Evolutionary conservation across 2,888 invertebrate genomes (phyloP).

Genomic region (Drosophila diplacantha): DNA sequence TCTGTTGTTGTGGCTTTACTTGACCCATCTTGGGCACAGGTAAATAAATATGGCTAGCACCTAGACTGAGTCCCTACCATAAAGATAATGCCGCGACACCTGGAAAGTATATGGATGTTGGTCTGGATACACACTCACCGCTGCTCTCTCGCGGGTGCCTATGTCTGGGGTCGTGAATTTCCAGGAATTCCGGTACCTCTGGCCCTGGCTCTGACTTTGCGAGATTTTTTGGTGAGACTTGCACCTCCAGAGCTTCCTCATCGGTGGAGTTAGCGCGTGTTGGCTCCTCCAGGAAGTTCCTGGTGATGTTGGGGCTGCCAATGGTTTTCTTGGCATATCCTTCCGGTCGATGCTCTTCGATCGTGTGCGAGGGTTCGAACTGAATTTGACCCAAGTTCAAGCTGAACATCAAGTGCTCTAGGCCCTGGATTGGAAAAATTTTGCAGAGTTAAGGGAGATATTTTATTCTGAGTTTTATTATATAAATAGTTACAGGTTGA

Average conservation of each 20-base stretch:
- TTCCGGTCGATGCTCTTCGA: slow-evolving; percentile 74
- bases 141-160: slow-evolving; percentile 76
- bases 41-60: slow-evolving; percentile 9
- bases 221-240: slow-evolving; percentile 34
- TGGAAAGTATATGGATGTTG: too few relatives aligned
- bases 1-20: slow-evolving; percentile 21
- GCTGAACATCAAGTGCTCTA: slow-evolving; percentile 83
- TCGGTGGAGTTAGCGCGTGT: slow-evolving; percentile 37
- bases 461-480: not conserved
- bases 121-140: slow-evolving; percentile 67
- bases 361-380: slow-evolving; percentile 78
- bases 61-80: not conserved
- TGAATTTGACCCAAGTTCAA: slow-evolving; percentile 83
- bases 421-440: slow-evolving; percentile 79
- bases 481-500: too few relatives aligned
- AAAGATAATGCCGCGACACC: slow-evolving; percentile 10
- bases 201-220: slow-evolving; percentile 18
- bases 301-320: slow-evolving; percentile 8
- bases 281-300: slow-evolving; percentile 9
- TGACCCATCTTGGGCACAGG: not conserved
- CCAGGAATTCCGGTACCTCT: slow-evolving; percentile 64
- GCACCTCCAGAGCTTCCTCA: slow-evolving; percentile 45
- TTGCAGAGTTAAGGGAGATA: rapidly evolving
- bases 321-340: slow-evolving; percentile 58
- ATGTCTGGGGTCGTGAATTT: slow-evolving; percentile 77